Evolutionary conservation across 2,113 vertebrate species (phyloP).

Genomic region (Leptobrachium leishanense): DNA sequence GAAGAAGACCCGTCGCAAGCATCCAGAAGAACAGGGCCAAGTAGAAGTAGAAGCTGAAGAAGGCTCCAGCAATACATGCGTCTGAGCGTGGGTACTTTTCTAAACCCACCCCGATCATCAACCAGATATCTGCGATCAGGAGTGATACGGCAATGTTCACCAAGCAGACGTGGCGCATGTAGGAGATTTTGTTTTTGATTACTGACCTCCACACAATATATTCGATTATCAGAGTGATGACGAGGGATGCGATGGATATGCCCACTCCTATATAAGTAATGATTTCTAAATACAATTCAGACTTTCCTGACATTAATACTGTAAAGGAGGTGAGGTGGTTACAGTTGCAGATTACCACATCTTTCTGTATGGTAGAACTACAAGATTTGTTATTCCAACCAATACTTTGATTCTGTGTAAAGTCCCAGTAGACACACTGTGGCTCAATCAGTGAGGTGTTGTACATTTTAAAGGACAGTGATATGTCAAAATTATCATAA

Average conservation of each 20-base stretch:
- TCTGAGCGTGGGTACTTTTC: not conserved
- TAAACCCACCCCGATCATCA: slow-evolving; percentile 62
- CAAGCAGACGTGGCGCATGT: slow-evolving; percentile 81
- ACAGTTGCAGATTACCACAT: slow-evolving; percentile 69
- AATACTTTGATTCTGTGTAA: not conserved
- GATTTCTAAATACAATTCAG: slow-evolving; percentile 43
- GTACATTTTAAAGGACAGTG: slow-evolving; percentile 65
- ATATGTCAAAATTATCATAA: slow-evolving; percentile 51
- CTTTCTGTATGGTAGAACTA: rapidly evolving
- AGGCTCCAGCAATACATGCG: slow-evolving; percentile 66
- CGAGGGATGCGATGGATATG: slow-evolving; percentile 75
- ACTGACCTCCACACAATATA: slow-evolving; percentile 78
- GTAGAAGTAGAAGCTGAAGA: slow-evolving; percentile 83
- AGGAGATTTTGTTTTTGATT: slow-evolving; percentile 82
- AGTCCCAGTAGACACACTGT: slow-evolving; percentile 77
- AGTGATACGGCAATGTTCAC: slow-evolving; percentile 81
- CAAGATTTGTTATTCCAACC: slow-evolving; percentile 65
- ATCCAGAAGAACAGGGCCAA: slow-evolving; percentile 93
- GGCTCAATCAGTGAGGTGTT: not conserved
- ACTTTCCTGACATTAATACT: slow-evolving; percentile 73
- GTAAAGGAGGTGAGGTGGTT: slow-evolving; percentile 81
- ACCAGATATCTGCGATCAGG: slow-evolving; percentile 75
- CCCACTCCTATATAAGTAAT: slow-evolving; percentile 73
- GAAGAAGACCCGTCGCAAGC: slow-evolving; percentile 80
- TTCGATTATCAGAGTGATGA: slow-evolving; percentile 75